Base-by-base conservation (phyloP, 2,797 vertebrate genomes). In the Danio jaintianensis region DNA sequence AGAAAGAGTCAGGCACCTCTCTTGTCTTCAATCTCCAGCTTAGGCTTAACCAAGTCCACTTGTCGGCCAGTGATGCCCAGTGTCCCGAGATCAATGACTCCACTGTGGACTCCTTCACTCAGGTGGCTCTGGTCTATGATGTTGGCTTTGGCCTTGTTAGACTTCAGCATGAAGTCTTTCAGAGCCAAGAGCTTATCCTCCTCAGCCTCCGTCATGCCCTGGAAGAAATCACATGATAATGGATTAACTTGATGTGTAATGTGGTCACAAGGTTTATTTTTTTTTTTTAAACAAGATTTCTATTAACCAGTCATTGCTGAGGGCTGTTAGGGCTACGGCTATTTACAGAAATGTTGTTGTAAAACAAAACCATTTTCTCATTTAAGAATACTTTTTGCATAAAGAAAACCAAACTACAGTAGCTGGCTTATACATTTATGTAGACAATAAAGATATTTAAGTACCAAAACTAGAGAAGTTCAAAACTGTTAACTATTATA, bases 131-230 rank as follows among this genome's bases (percentile, higher is more conserved):
- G 96, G 89, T 99, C 97, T 9, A 96, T 95, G 82, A 97, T 94
- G 88, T 96, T 98, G 71, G 97, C 97, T 90, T 98, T 99, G 72
- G 98, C 97, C 91, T 96, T 97, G 90, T 97, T 97, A 50, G 97
- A 98, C 82, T 99, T 99, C 80, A 98, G 91, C 97, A 99, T 98
- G 83, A 98, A 99, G 87, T 99, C 98, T 90, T 96, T 97, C 77
- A 99, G 92, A 2, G 97, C 95, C 90, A 99, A 87, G 58, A 99
- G 95, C 85, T 99, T 97, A 91, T 99, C 97, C 91, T 99, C 98
- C 81, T 99, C 97, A 3, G 95, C 93, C 86, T 98, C 97, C 0
- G 96, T 98, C 98, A 99, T 98, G 16, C 98, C 98, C 98, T 99
- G 77, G 8, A 61, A 45, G 52, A 75, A 42, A 85, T 38, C 20